Conservation (phyloP, 2,113 vertebrate species). For the Rhea americana region DNA sequence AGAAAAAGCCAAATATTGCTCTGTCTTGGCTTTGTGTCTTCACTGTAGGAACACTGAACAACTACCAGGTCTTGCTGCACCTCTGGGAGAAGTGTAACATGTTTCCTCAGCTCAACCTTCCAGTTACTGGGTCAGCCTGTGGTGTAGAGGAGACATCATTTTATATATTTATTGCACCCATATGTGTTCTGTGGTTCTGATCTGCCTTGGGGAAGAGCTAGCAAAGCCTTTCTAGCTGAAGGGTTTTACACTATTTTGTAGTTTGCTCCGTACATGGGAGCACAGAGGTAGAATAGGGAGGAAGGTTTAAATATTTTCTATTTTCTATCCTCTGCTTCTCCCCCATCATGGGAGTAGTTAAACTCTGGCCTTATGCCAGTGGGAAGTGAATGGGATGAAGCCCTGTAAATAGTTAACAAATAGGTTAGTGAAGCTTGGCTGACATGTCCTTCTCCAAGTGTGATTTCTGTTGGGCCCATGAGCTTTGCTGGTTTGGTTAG, state of each 20-base stretch:
- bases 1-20: not conserved
- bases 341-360: not conserved
- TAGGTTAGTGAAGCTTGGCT: not conserved
- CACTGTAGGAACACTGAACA: not conserved
- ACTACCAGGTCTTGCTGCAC: not conserved
- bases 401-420: not conserved
- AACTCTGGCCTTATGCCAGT: not conserved
- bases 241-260: not conserved
- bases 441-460: not conserved
- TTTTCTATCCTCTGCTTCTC: not conserved
- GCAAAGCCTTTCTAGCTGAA: not conserved
- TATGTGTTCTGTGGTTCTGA: not conserved
- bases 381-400: not conserved
- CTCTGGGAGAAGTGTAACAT: not conserved
- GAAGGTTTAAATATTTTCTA: not conserved
- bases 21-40: not conserved
- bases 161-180: accelerated
- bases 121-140: not conserved
- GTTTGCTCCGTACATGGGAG: not conserved
- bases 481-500: not conserved
- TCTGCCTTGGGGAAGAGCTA: not conserved
- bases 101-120: not conserved
- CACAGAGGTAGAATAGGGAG: not conserved
- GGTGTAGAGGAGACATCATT: not conserved
- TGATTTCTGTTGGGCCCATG: not conserved